Base-by-base conservation (phyloP, 2,888 invertebrate species). In the Brassicogethes aeneus region DNA sequence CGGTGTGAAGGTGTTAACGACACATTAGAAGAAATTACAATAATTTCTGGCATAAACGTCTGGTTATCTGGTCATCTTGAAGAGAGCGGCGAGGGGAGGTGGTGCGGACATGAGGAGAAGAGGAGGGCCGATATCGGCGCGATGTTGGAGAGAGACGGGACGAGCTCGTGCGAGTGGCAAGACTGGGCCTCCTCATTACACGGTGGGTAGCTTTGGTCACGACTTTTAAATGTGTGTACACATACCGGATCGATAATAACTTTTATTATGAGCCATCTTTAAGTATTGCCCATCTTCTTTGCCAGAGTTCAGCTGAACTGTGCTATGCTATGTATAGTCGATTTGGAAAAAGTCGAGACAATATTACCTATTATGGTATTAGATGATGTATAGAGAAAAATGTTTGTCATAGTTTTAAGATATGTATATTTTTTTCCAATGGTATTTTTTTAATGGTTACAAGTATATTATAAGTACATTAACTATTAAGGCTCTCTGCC, bases 131-230 rank as follows among this genome's bases (percentile, higher is more conserved):
- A 10, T 38, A 40, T 40, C 36, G n/a, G n/a, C n/a, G n/a, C n/a
- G 10, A 10, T 13, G 32, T 32, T 32, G 12, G 12, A 32, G 32
- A 10, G 32, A 32, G 32, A 32, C 32, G 12, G 50, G 47, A 52
- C 53, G 48, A 7, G 50, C 48, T 52, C 53, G 49, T 48, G 52
- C 49, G 52, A 51, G 42, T 46, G 49, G 46, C 46, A 41, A 48
- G 43, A 45, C 41, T 44, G 45, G 60, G 59, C 63, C 62, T 61
- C 63, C 62, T 67, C 66, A 68, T 67, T 68, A 68, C 66, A 64
- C 64, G 64, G 66, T 68, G 66, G 68, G 68, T 61, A 65, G 66
- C 59, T 62, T 61, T 61, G 55, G 64, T 68, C 68, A 68, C 68
- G 68, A 66, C 60, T 60, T 56, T 54, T 54, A 61, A 64, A 65